Evolutionary conservation across 2,888 invertebrate genomes (phyloP).

Genomic region (Cheiracanthium punctorium): DNA sequence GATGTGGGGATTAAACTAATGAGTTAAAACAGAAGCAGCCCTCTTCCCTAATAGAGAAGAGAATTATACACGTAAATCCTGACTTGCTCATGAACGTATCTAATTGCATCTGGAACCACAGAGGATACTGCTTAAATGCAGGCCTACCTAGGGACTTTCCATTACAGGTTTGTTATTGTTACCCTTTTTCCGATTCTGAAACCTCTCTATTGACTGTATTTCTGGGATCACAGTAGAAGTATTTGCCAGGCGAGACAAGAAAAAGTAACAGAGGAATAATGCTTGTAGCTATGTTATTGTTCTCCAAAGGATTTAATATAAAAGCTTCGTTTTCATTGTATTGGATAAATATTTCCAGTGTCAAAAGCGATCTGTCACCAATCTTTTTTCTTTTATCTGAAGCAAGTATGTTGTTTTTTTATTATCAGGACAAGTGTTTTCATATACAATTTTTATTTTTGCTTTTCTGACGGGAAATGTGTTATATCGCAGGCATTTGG

Average conservation of each 20-base stretch:
- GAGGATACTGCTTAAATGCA: slow-evolving; percentile 31
- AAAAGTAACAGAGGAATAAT: slow-evolving; percentile 35
- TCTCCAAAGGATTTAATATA: slow-evolving; percentile 57
- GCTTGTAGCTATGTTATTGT: slow-evolving; percentile 51
- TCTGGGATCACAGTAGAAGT: slow-evolving; percentile 25
- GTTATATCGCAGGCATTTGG: slow-evolving; percentile 26
- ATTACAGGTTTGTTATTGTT: slow-evolving; percentile 43
- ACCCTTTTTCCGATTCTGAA: slow-evolving; percentile 29
- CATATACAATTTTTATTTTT: slow-evolving; percentile 37
- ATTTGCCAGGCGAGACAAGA: slow-evolving; percentile 19
- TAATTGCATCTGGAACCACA: slow-evolving; percentile 36
- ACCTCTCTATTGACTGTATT: slow-evolving; percentile 53
- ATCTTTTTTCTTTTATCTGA: slow-evolving; percentile 31
- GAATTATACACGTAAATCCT: no score
- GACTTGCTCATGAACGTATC: background rate
- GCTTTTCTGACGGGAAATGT: slow-evolving; percentile 11
- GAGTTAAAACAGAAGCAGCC: no score
- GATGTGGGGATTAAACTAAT: no score
- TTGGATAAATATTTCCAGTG: slow-evolving; percentile 66
- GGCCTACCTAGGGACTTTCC: slow-evolving; percentile 21
- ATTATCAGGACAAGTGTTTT: slow-evolving; percentile 44
- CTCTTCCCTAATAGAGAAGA: no score
- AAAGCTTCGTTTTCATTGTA: slow-evolving; percentile 57
- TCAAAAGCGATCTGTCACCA: no score
- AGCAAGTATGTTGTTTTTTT: slow-evolving; percentile 27